Evolutionary conservation across 2,888 invertebrate genomes (phyloP).

Genomic region (Lymantria monacha): DNA sequence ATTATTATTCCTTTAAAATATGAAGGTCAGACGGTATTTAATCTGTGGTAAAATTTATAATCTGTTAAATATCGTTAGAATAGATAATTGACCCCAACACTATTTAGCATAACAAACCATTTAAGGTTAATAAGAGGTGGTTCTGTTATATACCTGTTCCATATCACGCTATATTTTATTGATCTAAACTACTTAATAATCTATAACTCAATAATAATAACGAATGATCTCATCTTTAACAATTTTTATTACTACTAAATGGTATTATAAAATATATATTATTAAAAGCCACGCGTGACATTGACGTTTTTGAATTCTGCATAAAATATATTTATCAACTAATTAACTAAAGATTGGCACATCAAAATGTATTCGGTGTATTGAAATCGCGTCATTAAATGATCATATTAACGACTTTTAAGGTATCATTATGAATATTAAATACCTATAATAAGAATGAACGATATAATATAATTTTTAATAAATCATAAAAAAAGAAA

Average conservation of each 20-base stretch:
- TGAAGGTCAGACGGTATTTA: no score
- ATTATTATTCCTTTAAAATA: no score
- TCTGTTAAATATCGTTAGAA: no score
- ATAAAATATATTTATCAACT: conserved; percentile 14
- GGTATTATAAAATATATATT: neutral
- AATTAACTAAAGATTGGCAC: conserved; percentile 18
- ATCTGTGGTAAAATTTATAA: no score
- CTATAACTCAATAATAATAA: neutral
- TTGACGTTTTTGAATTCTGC: conserved; percentile 6
- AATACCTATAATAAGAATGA: conserved; percentile 8
- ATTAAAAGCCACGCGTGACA: conserved; percentile 2
- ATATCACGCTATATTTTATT: neutral
- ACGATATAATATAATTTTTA: conserved; percentile 6
- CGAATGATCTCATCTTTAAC: neutral
- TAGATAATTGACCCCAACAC: no score
- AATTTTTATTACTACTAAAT: neutral
- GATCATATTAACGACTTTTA: conserved; percentile 9
- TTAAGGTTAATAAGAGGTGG: no score
- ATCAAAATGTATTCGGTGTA: conserved; percentile 11
- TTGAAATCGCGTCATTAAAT: conserved; percentile 19
- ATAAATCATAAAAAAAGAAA: conserved; percentile 30
- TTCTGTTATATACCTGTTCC: no score
- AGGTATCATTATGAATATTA: conserved; percentile 11
- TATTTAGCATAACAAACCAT: no score
- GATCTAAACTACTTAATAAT: neutral